Percentiles rank a stretch among this genome's conserved stretches.
Conservation (phyloP, 2,797 vertebrate species). For the Diglossa cyanea region DNA sequence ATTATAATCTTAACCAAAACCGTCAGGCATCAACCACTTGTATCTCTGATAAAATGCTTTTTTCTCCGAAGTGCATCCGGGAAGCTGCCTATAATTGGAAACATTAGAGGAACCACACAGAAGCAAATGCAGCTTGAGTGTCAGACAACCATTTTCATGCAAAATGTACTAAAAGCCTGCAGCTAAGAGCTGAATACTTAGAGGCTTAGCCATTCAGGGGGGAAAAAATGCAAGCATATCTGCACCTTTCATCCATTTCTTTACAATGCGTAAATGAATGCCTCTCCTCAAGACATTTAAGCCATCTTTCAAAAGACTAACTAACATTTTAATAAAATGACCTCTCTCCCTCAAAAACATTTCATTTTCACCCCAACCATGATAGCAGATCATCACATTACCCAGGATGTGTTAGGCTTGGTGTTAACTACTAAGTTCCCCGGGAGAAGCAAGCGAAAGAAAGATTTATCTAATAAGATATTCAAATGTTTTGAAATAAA, state of each 20-base stretch:
- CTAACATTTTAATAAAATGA: not conserved
- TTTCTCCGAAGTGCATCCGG: not conserved
- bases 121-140: not conserved
- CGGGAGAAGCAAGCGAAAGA: not conserved
- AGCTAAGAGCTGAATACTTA: not conserved
- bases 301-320: not conserved
- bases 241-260: not conserved
- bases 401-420: not conserved
- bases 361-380: not conserved
- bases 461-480: not conserved
- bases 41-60: not conserved
- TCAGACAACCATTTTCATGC: not conserved
- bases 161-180: not conserved
- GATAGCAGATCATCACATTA: not conserved
- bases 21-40: not conserved
- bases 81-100: not conserved
- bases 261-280: not conserved
- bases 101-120: not conserved
- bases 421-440: not conserved
- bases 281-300: not conserved
- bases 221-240: not conserved
- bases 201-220: not conserved
- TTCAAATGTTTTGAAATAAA: not conserved
- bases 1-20: not conserved
- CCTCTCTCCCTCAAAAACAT: not conserved